These are phyloP conservation scores for Laupala kohalensis DNA, from an alignment of 1,140 invertebrate species.

Conservation along the genomic window DNA sequence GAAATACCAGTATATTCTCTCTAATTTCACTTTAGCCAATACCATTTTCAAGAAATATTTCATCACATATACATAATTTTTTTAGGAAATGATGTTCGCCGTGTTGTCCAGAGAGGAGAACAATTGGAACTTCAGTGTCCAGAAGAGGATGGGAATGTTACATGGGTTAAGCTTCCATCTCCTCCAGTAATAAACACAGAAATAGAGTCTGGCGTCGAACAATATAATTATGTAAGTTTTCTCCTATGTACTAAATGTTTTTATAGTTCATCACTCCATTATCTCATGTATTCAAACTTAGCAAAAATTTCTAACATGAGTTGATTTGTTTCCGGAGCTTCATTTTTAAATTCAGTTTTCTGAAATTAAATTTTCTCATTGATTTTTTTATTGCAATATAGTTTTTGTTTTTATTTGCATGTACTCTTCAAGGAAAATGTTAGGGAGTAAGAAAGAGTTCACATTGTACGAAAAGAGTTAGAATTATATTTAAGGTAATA, in stretches of 20 bases:
- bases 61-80: background rate
- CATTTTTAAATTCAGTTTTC: background rate
- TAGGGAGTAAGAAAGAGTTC: too few relatives aligned
- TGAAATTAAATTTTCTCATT: background rate
- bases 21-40: background rate
- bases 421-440: too few relatives aligned
- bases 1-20: background rate
- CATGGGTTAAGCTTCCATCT: background rate
- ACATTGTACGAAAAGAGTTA: too few relatives aligned
- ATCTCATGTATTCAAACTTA: too few relatives aligned
- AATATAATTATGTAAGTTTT: background rate
- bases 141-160: background rate
- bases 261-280: too few relatives aligned
- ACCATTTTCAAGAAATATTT: background rate
- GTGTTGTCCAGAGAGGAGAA: background rate
- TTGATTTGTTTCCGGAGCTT: too few relatives aligned
- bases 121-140: background rate
- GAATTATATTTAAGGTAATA: too few relatives aligned
- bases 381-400: background rate
- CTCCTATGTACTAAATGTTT: too few relatives aligned
- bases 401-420: background rate
- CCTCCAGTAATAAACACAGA: background rate
- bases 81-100: background rate
- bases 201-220: background rate
- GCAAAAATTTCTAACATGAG: too few relatives aligned